These are phyloP conservation scores for Morus bassanus DNA, from an alignment of 2,797 vertebrate genomes.

Conservation along the genomic window DNA sequence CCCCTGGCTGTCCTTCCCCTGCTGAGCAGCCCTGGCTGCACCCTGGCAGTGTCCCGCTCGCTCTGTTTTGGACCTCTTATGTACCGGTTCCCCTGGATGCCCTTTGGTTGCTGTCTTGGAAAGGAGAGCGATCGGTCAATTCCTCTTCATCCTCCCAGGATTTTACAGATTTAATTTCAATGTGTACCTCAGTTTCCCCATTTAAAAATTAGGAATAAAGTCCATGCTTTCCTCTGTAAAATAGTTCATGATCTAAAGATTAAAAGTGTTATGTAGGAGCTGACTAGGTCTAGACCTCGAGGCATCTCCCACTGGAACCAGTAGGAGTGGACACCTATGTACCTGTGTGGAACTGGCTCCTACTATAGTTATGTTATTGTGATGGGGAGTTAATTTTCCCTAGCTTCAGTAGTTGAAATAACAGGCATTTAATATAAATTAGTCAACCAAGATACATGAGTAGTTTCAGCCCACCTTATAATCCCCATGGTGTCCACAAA, in stretches of 20 bases:
- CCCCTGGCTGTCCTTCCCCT: neutral
- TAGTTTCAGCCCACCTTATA: slow-evolving; percentile 32
- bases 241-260: neutral
- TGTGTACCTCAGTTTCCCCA: neutral
- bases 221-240: neutral
- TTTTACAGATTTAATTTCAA: neutral
- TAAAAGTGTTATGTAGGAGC: neutral
- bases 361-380: neutral
- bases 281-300: neutral
- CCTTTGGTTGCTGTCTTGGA: neutral
- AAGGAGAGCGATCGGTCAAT: neutral
- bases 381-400: neutral
- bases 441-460: slow-evolving; percentile 20
- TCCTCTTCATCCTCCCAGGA: neutral
- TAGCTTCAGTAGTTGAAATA: neutral
- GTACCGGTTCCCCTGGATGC: neutral
- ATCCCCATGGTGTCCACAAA: slow-evolving; percentile 14
- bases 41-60: neutral
- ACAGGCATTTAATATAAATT: slow-evolving; percentile 43
- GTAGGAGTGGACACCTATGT: neutral
- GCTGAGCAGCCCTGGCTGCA: neutral
- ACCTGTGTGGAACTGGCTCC: neutral
- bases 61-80: neutral
- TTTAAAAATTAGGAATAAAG: neutral
- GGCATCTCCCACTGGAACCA: neutral